These are phyloP conservation scores for fruit fly (Drosophila melanogaster) DNA, from an alignment of 1,140 invertebrate species.

Conservation along the genomic window Release_6_plus_ISO1_MT NT_033779.5:17614501-17615000, in stretches of 20 bases:
- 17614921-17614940: neutral
- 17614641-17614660: constrained; percentile 44
- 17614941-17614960: neutral
- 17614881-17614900: neutral
- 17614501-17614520: constrained; percentile 63
- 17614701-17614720: constrained; percentile 11
- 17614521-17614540: constrained; percentile 45
- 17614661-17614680: constrained; percentile 57
- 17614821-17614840: constrained; percentile 26
- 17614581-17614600: constrained; percentile 63
- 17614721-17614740: constrained; percentile 25
- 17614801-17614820: constrained; percentile 2
- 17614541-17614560: constrained; percentile 39
- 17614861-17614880: constrained; percentile 36
- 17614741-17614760: constrained; percentile 75
- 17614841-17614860: constrained; percentile 37
- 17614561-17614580: constrained; percentile 57
- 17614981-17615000: too few species aligned
- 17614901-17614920: neutral
- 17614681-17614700: constrained; percentile 42
- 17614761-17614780: constrained; percentile 53
- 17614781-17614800: constrained; percentile 12
- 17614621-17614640: constrained; percentile 25
- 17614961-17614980: too few species aligned
- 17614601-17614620: constrained; percentile 4